Evolutionary conservation across 2,113 vertebrate species (phyloP).

Genomic region (Pseudonaja textilis): DNA sequence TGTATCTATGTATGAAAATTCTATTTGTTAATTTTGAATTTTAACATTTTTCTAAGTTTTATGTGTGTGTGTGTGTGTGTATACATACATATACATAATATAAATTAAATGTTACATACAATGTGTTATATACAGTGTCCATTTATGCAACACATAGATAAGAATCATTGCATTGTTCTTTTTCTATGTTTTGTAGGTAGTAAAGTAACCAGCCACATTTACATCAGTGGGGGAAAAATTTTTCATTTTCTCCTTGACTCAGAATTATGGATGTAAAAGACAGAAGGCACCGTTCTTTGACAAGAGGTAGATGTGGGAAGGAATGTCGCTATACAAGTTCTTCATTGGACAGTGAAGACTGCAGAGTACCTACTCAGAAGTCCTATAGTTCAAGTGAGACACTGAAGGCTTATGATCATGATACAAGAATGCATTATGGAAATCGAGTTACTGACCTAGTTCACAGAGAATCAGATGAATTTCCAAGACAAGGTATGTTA

Average conservation of each 20-base stretch:
- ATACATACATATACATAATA: no score
- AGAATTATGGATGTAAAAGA: slow-evolving; percentile 90
- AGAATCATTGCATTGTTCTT: not conserved
- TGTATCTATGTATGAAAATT: not conserved
- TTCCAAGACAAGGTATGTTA: slow-evolving; percentile 88
- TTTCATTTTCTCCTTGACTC: not conserved
- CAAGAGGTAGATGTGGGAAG: slow-evolving; percentile 83
- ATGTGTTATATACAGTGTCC: not conserved
- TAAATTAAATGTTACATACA: not conserved
- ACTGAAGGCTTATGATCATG: slow-evolving; percentile 92
- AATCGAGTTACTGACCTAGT: slow-evolving; percentile 91
- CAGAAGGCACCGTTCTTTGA: slow-evolving; percentile 87
- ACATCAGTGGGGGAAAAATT: not conserved
- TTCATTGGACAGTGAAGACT: slow-evolving; percentile 88
- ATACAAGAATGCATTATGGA: slow-evolving; percentile 90
- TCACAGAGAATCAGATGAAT: slow-evolving; percentile 93
- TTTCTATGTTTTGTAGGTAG: slow-evolving; percentile 57
- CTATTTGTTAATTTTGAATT: not conserved
- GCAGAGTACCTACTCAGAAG: slow-evolving; percentile 94
- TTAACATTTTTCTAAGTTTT: not conserved
- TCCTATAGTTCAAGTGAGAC: slow-evolving; percentile 98
- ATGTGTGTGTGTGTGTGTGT: not conserved
- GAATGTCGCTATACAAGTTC: slow-evolving; percentile 90
- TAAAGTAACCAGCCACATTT: slow-evolving; percentile 36
- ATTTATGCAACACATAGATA: not conserved